Base-by-base conservation (phyloP, 2,888 invertebrate species). In the Lapara coniferarum region DNA sequence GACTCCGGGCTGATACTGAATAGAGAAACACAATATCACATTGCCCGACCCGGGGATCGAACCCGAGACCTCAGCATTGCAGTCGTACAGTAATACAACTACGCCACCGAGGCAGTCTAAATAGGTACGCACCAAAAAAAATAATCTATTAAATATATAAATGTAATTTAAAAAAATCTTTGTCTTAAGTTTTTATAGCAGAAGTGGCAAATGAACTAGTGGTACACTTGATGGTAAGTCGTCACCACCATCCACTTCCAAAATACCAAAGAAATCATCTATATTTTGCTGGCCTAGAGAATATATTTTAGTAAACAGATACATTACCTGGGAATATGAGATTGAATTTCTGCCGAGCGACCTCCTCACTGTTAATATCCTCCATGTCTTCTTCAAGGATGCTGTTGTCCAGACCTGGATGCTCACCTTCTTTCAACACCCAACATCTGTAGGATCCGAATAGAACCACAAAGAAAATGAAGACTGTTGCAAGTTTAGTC, bases 261-360 rank as follows among this genome's bases (percentile, higher is more conserved):
- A 51, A 8, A 14, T 51, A 14, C 13, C 14, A 51, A 4, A 51
- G 10, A 8, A 51, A 51, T 8, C 37, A 7, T 7, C 8, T 5
- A 5, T 37, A 4, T 37, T 37, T 37, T 2, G 25, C 1, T 25
- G 25, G 25, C 25, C 25, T 25, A 25, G 25, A 37, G 37, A 37
- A 37, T 37, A 37, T 37, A 37, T 7, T 51, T 51, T 14, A 0
- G 51, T 53, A 53, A 53, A 16, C 16, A 25, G 46, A 19, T 2
- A 49, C 16, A 10, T 75, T 74, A 88, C 89, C 88, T 71, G 89
- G 89, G 76, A 83, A 89, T 66, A 86, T 85, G 69, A 88, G 75
- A 72, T 72, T 80, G 56, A 88, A 75, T 19, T 74, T 83, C 19
- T 76, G 55, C 12, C 69, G 68, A 3, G 71, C 74, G 37, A 25